Conservation (phyloP, 1,140 invertebrate genomes). For the Cataglyphis hispanica region DNA sequence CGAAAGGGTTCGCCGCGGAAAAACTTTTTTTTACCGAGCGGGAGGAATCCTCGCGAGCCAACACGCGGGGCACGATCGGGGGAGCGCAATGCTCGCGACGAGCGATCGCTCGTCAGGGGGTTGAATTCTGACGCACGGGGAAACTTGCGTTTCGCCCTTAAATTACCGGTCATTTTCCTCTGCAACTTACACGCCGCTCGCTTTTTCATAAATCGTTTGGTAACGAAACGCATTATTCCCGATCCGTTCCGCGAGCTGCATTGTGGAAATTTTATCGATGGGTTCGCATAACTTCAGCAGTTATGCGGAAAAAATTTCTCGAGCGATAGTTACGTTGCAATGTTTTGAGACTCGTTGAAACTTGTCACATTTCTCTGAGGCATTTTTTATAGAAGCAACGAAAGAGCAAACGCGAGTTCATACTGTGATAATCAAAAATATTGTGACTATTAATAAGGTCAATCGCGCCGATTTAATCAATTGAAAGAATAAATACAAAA, state of each 20-base stretch:
- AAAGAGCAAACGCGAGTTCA: background rate
- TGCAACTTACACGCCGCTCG: constrained; percentile 27
- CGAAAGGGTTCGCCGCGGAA: constrained; percentile 53
- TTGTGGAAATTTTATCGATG: constrained; percentile 38
- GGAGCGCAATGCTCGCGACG: constrained; percentile 3
- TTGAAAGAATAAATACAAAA: constrained; percentile 80
- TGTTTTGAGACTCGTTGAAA: background rate
- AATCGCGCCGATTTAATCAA: constrained; percentile 73
- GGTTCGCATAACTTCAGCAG: constrained; percentile 13
- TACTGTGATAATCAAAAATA: constrained; percentile 29
- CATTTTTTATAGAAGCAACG: background rate
- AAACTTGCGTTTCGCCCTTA: constrained; percentile 26
- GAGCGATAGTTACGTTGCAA: no score
- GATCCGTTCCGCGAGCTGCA: constrained; percentile 31
- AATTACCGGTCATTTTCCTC: constrained; percentile 64
- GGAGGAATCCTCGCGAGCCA: constrained; percentile 52
- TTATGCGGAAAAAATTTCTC: constrained; percentile 13
- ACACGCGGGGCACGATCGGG: background rate
- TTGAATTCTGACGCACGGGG: constrained; percentile 54
- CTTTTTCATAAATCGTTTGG: constrained; percentile 58
- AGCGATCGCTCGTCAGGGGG: constrained; percentile 42
- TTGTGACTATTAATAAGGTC: background rate
- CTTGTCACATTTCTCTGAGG: background rate
- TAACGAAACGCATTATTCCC: background rate
- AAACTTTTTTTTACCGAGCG: constrained; percentile 1